phyloP scores from a whole-genome alignment of 2,113 vertebrate species.

The Leptosomus discolor region DNA sequence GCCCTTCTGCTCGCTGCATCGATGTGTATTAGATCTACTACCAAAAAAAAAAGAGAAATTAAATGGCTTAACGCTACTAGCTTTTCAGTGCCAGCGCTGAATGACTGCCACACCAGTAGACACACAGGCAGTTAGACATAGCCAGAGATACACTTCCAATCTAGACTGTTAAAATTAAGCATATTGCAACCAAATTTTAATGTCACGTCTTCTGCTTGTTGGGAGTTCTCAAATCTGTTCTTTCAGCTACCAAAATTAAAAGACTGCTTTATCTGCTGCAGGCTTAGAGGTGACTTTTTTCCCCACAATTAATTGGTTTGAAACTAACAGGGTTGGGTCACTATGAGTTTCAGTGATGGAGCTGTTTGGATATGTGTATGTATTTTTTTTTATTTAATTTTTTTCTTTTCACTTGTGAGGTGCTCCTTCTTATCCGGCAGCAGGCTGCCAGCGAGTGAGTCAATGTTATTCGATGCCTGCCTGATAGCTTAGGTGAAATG shows the following conservation, averaged over 20 bases:
- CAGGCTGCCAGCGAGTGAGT: constrained; percentile 28
- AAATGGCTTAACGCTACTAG: constrained; percentile 2
- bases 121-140: background rate
- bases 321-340: constrained; percentile 17
- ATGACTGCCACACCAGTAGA: background rate
- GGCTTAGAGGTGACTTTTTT: constrained; percentile 11
- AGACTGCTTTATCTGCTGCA: constrained; percentile 22
- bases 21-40: background rate
- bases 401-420: background rate
- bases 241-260: constrained; percentile 56
- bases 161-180: constrained; percentile 21
- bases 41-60: background rate
- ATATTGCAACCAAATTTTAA: constrained; percentile 32
- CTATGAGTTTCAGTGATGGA: background rate
- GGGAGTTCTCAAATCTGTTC: constrained; percentile 56
- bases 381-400: background rate
- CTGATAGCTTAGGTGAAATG: background rate
- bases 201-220: constrained; percentile 14
- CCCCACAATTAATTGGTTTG: constrained; percentile 58
- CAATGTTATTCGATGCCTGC: background rate
- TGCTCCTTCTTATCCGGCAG: constrained; percentile 59
- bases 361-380: background rate
- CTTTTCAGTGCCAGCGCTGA: background rate
- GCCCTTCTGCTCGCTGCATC: constrained; percentile 2
- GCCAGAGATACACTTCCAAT: constrained; percentile 21